These are phyloP conservation scores for Zosterops hypoxanthus DNA, from an alignment of 2,113 vertebrate genomes.

Conservation along the genomic window DNA sequence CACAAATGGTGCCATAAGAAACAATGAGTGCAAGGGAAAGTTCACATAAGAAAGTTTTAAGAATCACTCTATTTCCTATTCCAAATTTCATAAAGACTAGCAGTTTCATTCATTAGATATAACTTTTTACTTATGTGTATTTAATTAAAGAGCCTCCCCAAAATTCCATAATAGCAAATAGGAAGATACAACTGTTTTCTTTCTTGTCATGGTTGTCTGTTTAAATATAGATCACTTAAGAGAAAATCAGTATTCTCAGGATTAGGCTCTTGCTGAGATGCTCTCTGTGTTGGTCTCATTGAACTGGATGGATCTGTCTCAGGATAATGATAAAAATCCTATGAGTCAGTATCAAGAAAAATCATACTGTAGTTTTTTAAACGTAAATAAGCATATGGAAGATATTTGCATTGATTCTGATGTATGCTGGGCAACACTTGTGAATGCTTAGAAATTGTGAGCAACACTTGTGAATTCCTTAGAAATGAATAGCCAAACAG, in stretches of 20 bases:
- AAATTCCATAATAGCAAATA: background rate
- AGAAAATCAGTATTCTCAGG: background rate
- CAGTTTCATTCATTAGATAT: background rate
- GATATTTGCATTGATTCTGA: background rate
- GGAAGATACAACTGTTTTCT: background rate
- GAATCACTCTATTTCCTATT: background rate
- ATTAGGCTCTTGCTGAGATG: background rate
- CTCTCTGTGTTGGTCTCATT: background rate
- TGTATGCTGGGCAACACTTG: background rate
- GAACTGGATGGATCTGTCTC: background rate
- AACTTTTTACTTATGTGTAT: background rate
- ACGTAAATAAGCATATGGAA: background rate
- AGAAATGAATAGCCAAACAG: background rate
- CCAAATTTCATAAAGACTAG: background rate
- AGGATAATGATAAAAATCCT: background rate
- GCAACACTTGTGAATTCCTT: background rate
- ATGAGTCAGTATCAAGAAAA: background rate
- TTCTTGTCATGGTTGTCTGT: background rate
- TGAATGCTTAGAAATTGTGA: background rate
- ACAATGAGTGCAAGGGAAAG: background rate
- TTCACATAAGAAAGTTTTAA: background rate
- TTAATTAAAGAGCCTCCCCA: background rate
- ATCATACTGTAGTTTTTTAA: background rate
- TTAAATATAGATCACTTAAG: background rate
- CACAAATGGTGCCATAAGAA: background rate